Percentiles rank a stretch among this genome's conserved stretches.
Evolutionary conservation across 1,140 invertebrate species (phyloP).

Genomic region (Pogonomyrmex barbatus): DNA sequence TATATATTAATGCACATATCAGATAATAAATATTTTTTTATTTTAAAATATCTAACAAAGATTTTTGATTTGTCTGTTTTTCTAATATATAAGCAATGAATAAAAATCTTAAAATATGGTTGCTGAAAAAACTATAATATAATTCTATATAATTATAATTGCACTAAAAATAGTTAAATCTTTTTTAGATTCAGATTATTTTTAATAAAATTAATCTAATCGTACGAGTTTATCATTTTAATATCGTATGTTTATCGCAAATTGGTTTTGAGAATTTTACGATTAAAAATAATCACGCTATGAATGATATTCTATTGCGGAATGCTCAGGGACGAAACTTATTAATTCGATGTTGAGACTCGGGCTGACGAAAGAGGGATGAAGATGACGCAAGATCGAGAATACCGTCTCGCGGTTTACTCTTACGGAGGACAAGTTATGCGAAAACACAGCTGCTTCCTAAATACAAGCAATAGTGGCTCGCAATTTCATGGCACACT

Average conservation of each 20-base stretch:
- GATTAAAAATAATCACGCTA: conserved; percentile 6
- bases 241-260: neutral
- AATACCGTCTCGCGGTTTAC: conserved; percentile 66
- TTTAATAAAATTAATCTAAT: neutral
- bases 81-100: neutral
- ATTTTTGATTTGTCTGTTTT: neutral
- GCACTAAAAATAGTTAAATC: neutral
- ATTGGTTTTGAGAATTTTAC: neutral
- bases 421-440: conserved; percentile 62
- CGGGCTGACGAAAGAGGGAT: conserved; percentile 58
- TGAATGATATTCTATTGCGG: neutral
- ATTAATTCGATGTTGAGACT: conserved; percentile 57
- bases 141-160: neutral
- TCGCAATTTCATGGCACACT: conserved; percentile 24
- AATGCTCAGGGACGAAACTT: neutral
- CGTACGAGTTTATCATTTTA: neutral
- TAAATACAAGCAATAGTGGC: conserved; percentile 38
- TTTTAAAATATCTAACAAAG: neutral
- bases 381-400: conserved; percentile 71
- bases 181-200: neutral
- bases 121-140: neutral
- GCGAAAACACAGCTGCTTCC: conserved; percentile 56
- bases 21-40: neutral
- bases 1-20: neutral
- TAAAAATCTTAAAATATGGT: neutral